Conservation (phyloP, 2,797 vertebrate genomes). For the Danio albolineatus region DNA sequence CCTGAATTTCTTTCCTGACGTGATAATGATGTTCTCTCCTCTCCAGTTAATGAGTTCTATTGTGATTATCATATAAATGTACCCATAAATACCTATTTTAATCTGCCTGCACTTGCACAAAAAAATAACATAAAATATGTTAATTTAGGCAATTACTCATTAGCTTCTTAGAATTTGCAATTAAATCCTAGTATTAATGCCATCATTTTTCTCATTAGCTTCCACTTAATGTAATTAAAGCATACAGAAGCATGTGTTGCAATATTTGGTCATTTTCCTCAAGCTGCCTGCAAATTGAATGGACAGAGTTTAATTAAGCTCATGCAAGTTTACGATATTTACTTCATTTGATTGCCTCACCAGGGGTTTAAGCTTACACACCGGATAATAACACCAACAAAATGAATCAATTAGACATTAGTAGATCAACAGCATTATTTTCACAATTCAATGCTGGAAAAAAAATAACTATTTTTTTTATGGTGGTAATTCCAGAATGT, state of each 20-base stretch:
- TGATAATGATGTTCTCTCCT: neutral
- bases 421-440: neutral
- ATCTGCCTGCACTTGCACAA: constrained; percentile 67
- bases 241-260: constrained; percentile 33
- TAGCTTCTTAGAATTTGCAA: constrained; percentile 63
- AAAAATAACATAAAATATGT: constrained; percentile 52
- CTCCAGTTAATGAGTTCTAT: neutral
- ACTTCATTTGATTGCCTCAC: constrained; percentile 16
- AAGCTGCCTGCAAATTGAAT: constrained; percentile 40
- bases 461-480: neutral
- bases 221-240: constrained; percentile 50
- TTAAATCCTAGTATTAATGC: constrained; percentile 63
- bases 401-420: constrained; percentile 15
- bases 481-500: neutral
- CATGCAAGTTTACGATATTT: constrained; percentile 29
- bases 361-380: constrained; percentile 15
- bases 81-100: constrained; percentile 44
- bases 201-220: constrained; percentile 53
- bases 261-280: constrained; percentile 34
- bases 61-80: constrained; percentile 8
- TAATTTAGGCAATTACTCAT: constrained; percentile 68
- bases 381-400: neutral
- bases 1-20: neutral
- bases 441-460: neutral
- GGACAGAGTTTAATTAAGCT: constrained; percentile 48